A percentile compares a stretch with the other conserved stretches of the same genome.
Conservation (phyloP, 2,888 invertebrate species). For the Omphaloscelis lunosa region DNA sequence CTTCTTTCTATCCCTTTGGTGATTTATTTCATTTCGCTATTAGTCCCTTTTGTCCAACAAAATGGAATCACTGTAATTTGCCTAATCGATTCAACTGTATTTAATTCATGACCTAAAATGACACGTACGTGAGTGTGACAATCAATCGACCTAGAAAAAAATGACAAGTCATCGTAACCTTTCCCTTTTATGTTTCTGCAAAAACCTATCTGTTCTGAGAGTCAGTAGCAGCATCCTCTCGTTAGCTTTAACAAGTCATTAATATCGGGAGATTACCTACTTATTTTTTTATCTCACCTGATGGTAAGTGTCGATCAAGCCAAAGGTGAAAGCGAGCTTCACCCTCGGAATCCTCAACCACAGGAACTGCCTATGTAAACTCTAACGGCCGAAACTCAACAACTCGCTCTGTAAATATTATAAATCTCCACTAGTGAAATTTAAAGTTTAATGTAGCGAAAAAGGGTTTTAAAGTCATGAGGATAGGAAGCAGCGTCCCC, state of each 20-base stretch:
- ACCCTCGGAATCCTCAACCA: too few relatives aligned
- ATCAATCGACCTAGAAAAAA: conserved; percentile 4
- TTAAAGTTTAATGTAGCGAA: background rate
- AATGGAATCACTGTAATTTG: background rate
- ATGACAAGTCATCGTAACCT: background rate
- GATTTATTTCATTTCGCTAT: background rate
- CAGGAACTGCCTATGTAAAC: too few relatives aligned
- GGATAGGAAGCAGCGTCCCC: background rate
- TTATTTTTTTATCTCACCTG: too few relatives aligned
- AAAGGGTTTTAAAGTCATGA: background rate
- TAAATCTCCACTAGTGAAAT: too few relatives aligned
- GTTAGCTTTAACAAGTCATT: background rate
- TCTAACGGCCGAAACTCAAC: too few relatives aligned
- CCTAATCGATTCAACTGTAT: background rate
- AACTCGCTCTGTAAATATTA: too few relatives aligned
- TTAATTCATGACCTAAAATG: too few relatives aligned
- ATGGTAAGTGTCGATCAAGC: too few relatives aligned
- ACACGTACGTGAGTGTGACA: background rate
- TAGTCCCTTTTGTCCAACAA: background rate
- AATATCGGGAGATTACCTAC: too few relatives aligned
- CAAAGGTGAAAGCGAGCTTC: too few relatives aligned
- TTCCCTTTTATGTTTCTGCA: background rate
- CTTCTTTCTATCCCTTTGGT: background rate
- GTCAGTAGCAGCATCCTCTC: background rate
- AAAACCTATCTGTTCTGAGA: background rate